phyloP scores from a whole-genome alignment of 2,888 invertebrate genomes.

The Xanthia icteritia region DNA sequence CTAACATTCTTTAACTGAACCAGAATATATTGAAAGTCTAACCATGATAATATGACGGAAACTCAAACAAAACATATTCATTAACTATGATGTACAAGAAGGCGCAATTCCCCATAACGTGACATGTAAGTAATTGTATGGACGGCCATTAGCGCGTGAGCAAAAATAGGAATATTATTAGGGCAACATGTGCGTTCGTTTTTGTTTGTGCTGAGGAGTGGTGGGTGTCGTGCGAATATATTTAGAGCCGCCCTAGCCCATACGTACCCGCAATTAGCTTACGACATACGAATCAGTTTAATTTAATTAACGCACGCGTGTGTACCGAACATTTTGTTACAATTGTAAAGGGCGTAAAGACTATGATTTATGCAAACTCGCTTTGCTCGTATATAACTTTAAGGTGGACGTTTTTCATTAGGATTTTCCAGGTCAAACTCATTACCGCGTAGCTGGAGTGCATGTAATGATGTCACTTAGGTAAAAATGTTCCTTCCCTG shows the following conservation, averaged over 20 bases:
- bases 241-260: constrained; percentile 76
- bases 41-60: not conserved
- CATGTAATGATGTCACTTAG: constrained; percentile 31
- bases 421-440: constrained; percentile 44
- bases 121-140: constrained; percentile 54
- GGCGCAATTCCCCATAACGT: constrained; percentile 45
- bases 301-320: constrained; percentile 80
- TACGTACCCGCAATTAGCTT: constrained; percentile 76
- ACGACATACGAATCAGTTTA: constrained; percentile 75
- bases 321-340: constrained; percentile 67
- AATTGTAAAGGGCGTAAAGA: constrained; percentile 46
- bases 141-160: constrained; percentile 55
- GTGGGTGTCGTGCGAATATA: constrained; percentile 81
- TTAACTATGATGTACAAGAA: constrained; percentile 22
- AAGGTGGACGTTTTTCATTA: constrained; percentile 42
- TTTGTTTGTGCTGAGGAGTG: constrained; percentile 75
- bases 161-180: constrained; percentile 68
- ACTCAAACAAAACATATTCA: constrained; percentile 2
- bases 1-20: not conserved
- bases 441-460: constrained; percentile 39
- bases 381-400: constrained; percentile 43
- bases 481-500: constrained; percentile 23
- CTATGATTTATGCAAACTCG: constrained; percentile 52
- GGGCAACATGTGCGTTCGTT: constrained; percentile 76
- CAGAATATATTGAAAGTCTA: constrained; percentile 6